Conservation (phyloP, 2,888 invertebrate species). For the Tipula unca region DNA sequence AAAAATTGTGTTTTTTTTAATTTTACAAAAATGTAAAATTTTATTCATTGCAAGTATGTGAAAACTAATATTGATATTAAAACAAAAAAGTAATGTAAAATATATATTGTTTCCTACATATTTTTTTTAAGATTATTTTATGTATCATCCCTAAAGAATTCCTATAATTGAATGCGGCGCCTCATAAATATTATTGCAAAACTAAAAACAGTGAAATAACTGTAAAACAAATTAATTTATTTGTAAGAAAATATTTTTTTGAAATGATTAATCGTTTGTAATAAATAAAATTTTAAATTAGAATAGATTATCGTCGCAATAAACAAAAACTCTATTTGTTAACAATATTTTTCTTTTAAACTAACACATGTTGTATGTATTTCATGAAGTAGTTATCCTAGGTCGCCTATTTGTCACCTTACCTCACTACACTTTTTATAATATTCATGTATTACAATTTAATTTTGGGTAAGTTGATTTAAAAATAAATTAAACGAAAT, state of each 20-base stretch:
- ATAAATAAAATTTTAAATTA: background rate
- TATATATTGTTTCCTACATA: too few species aligned
- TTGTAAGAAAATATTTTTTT: background rate
- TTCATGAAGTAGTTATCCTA: too few species aligned
- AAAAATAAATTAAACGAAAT: too few species aligned
- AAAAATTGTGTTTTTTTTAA: too few species aligned
- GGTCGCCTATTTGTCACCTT: too few species aligned
- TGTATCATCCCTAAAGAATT: background rate
- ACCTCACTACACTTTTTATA: background rate
- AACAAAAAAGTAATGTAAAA: too few species aligned
- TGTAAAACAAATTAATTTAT: background rate
- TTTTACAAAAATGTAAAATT: too few species aligned
- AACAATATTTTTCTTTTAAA: too few species aligned
- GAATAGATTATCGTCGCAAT: background rate
- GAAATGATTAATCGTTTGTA: background rate
- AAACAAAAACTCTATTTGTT: background rate
- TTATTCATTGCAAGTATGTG: too few species aligned
- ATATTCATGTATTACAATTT: background rate
- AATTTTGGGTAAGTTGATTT: background rate
- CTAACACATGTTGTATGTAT: too few species aligned
- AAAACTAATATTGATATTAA: too few species aligned
- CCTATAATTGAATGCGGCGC: background rate
- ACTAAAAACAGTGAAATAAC: background rate
- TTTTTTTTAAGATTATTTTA: background rate
- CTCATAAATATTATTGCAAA: background rate